Percentiles rank a stretch among this genome's conserved stretches.
Evolutionary conservation across 2,888 invertebrate species (phyloP).

Genomic region (Alsophila aescularia): DNA sequence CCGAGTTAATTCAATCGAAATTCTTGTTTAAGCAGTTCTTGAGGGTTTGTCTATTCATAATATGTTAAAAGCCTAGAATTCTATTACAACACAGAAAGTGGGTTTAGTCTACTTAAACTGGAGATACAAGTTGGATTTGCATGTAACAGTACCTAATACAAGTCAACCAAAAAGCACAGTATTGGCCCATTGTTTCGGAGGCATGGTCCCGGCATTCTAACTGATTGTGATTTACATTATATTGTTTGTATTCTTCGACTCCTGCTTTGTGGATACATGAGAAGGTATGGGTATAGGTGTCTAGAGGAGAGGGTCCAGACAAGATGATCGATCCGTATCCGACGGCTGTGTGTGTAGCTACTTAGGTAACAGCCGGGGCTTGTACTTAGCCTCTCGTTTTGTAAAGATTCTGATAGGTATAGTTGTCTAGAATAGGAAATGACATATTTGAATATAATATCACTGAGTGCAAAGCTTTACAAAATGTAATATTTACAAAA

Average conservation of each 20-base stretch:
- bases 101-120: not conserved
- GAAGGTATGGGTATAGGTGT: constrained; percentile 11
- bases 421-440: too few species aligned
- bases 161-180: constrained; percentile 37
- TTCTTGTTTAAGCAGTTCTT: not conserved
- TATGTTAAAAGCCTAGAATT: not conserved
- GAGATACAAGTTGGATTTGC: constrained; percentile 8
- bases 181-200: constrained; percentile 52
- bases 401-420: not conserved
- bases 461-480: too few species aligned
- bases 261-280: constrained; percentile 35
- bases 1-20: too few species aligned
- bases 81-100: constrained; percentile 2
- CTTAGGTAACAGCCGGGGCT: constrained; percentile 3
- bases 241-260: constrained; percentile 40
- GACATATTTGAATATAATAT: too few species aligned
- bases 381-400: not conserved
- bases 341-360: not conserved
- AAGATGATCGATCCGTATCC: constrained; percentile 43
- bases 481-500: too few species aligned
- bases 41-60: constrained; percentile 5
- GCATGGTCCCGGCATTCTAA: constrained; percentile 49
- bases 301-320: constrained; percentile 42
- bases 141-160: constrained; percentile 11
- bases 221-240: constrained; percentile 47